Evolutionary conservation across 37 sponge, comb jelly and placozoan genomes (phyloP), one percentile per base, ranked within the genome.

Genomic region (Theonella swinhoei): DNA sequence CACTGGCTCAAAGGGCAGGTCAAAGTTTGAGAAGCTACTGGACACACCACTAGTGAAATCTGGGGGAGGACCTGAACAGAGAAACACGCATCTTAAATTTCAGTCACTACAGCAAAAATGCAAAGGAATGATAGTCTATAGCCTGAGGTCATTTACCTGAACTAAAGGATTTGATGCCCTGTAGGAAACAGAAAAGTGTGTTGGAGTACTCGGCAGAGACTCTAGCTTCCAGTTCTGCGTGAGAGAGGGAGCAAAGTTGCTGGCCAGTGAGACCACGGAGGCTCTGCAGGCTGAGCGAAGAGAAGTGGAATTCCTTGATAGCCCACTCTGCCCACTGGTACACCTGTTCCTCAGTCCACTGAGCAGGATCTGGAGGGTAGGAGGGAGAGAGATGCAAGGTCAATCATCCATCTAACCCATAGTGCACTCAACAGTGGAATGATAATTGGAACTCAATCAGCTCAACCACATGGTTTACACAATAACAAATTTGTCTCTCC

Each of bases 311-410:
- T 69, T 90, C 90, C 29, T 73, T 38, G 30, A 62, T 63, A 4
- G 59, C 39, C 86, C 86, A 90, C 40, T 80, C 64, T 33, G 72
- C 76, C 86, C 86, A 90, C 23, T 64, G 39, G 0, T 41, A 62
- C 19, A 84, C 81, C 24, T 90, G 86, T 5, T 76, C 75, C 59
- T 90, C 82, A 62, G 70, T 81, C 90, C 90, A 90, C 64, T 70
- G 84, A 14, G 68, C 26, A 11, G 84, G 84, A 61, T 83, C 89
- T 89, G 71, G 32, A 70, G 61, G 1, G 28, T 32, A 47, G 28
- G 8, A 70, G 38, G n/a, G 66, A 58, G 68, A 42, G 64, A 62
- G 64, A 38, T 0, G 28, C 3, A 73, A 25, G 3, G 25, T 25
- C 4, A 31, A 5, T 7, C 11, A 47, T 47, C 14, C 11, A 47